Conservation (phyloP, 2,797 vertebrate species). For the Gymnocypris eckloni region DNA sequence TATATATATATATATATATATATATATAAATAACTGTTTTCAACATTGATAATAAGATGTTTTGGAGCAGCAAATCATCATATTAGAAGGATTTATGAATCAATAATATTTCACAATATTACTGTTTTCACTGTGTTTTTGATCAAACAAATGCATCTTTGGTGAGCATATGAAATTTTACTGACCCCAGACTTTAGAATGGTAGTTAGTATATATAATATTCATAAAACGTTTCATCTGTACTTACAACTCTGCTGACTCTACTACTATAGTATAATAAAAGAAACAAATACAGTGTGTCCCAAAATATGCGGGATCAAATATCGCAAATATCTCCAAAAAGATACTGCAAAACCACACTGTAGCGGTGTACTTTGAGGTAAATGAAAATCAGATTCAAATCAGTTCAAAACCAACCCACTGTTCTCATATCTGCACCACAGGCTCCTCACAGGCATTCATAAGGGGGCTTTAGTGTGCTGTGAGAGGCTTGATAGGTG, state of each 20-base stretch:
- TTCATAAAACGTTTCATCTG: background rate
- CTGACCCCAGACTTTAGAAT: background rate
- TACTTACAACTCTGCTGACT: background rate
- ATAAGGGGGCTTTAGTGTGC: constrained; percentile 30
- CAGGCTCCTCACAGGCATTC: constrained; percentile 36
- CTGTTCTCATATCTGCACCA: constrained; percentile 23
- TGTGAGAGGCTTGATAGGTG: constrained; percentile 20
- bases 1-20: background rate
- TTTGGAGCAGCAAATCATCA: background rate
- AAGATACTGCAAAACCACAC: background rate
- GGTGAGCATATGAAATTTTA: background rate
- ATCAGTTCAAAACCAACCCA: constrained; percentile 20
- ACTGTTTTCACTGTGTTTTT: background rate
- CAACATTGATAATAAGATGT: background rate
- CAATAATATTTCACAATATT: background rate
- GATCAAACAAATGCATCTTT: background rate
- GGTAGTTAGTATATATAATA: background rate
- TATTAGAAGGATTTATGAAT: background rate
- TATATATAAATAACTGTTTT: background rate
- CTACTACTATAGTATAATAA: background rate
- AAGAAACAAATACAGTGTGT: background rate
- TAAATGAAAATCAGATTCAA: constrained; percentile 20
- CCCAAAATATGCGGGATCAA: background rate
- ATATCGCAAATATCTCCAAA: constrained; percentile 24
- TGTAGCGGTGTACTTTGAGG: background rate